phyloP scores from a whole-genome alignment of 2,888 invertebrate species.

The Ariolimax columbianus region DNA sequence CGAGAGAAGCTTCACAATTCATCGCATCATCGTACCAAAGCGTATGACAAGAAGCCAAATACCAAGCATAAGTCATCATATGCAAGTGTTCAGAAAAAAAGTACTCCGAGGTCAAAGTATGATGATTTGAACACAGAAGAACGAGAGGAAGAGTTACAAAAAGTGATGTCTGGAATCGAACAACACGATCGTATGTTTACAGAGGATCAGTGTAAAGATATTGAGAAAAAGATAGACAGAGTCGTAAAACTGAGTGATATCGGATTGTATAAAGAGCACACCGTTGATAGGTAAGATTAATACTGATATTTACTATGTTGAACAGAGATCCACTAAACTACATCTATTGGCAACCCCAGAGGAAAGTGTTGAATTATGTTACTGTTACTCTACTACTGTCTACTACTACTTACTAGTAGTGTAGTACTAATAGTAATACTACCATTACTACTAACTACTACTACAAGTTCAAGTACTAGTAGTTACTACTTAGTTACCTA shows the following conservation, averaged over 20 bases:
- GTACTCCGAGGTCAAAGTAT: constrained; percentile 58
- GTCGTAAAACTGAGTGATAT: constrained; percentile 76
- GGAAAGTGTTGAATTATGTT: too few relatives aligned
- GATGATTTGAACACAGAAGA: constrained; percentile 62
- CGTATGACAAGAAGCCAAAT: constrained; percentile 29
- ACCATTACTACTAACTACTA: too few relatives aligned
- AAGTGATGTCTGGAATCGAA: constrained; percentile 76
- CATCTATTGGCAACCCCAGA: too few relatives aligned
- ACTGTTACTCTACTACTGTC: too few relatives aligned
- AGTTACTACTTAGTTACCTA: too few relatives aligned
- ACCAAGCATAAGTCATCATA: constrained; percentile 16
- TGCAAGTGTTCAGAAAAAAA: constrained; percentile 2
- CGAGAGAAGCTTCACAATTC: constrained; percentile 47
- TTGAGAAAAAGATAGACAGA: constrained; percentile 80
- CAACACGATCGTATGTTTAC: constrained; percentile 79
- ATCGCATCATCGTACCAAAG: not conserved
- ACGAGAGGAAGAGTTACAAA: constrained; percentile 65
- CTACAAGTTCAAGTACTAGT: too few relatives aligned
- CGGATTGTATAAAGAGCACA: constrained; percentile 79
- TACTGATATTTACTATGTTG: too few relatives aligned
- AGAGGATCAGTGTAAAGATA: constrained; percentile 78
- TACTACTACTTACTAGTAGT: too few relatives aligned
- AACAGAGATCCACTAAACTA: too few relatives aligned
- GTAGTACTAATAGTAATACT: too few relatives aligned
- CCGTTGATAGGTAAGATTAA: constrained; percentile 77